phyloP scores from a whole-genome alignment of 2,888 invertebrate species.

The Melanotus villosus region DNA sequence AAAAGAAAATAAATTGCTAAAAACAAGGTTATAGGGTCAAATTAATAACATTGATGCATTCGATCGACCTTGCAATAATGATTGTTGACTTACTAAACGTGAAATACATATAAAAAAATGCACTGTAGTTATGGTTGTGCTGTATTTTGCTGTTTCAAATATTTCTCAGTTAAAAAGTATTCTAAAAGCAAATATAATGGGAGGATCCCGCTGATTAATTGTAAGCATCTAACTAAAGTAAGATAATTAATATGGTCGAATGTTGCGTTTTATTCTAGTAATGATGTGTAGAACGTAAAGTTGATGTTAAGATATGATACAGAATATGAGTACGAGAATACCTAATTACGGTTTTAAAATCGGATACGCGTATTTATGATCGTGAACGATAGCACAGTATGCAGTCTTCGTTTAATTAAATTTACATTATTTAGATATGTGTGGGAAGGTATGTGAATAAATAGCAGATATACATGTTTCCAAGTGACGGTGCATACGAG shows the following conservation, averaged over 20 bases:
- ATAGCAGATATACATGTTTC: slow-evolving; percentile 45
- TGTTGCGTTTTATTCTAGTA: slow-evolving; percentile 21
- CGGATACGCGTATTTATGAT: slow-evolving; percentile 36
- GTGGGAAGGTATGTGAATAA: slow-evolving; percentile 51
- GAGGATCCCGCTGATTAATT: not conserved
- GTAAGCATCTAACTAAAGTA: not conserved
- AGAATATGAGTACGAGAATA: slow-evolving; percentile 26
- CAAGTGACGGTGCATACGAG: slow-evolving; percentile 47
- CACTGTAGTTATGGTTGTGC: too few relatives aligned
- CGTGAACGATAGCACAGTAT: slow-evolving; percentile 41
- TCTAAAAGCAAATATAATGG: too few relatives aligned
- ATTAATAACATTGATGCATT: too few relatives aligned
- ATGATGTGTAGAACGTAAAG: slow-evolving; percentile 8
- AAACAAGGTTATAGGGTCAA: too few relatives aligned
- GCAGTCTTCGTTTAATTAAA: slow-evolving; percentile 51
- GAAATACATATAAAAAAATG: too few relatives aligned
- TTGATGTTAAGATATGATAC: slow-evolving; percentile 7
- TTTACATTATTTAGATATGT: slow-evolving; percentile 52
- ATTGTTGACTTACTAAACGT: too few relatives aligned
- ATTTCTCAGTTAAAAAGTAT: too few relatives aligned
- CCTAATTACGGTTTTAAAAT: slow-evolving; percentile 47
- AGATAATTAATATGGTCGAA: slow-evolving; percentile 20
- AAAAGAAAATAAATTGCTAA: too few relatives aligned
- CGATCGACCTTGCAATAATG: too few relatives aligned
- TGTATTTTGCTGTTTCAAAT: too few relatives aligned